phyloP scores from a whole-genome alignment of 2,888 invertebrate species.

The Sesia bembeciformis region DNA sequence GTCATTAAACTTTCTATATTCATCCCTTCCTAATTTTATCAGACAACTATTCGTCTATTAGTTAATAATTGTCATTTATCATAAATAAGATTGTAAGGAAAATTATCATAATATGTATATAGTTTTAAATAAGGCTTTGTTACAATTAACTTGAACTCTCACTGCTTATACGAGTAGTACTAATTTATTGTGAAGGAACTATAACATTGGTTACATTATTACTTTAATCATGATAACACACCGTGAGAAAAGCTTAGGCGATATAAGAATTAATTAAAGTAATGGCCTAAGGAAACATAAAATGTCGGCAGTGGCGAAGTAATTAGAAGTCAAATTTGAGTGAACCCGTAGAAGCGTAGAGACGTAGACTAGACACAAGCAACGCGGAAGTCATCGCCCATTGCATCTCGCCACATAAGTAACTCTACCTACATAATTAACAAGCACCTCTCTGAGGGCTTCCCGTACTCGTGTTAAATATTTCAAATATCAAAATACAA shows the following conservation, averaged over 20 bases:
- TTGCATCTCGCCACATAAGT: background rate
- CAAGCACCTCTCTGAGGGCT: background rate
- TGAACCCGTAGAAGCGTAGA: slow-evolving; percentile 12
- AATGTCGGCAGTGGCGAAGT: slow-evolving; percentile 48
- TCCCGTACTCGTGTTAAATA: too few species aligned
- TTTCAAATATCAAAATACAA: too few species aligned
- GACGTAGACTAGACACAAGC: too few species aligned
- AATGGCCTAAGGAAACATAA: slow-evolving; percentile 66
- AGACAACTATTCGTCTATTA: too few species aligned
- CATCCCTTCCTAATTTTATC: too few species aligned
- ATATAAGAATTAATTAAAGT: slow-evolving; percentile 62
- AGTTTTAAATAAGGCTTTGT: too few species aligned
- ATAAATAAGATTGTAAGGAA: too few species aligned
- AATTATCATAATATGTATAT: too few species aligned
- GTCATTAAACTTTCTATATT: too few species aligned
- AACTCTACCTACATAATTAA: background rate
- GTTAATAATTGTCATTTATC: too few species aligned
- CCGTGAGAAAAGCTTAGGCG: slow-evolving; percentile 58
- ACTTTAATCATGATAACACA: slow-evolving; percentile 38
- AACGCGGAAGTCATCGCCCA: slow-evolving; percentile 5
- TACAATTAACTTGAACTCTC: too few species aligned
- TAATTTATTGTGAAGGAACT: background rate
- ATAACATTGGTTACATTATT: slow-evolving; percentile 5
- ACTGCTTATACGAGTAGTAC: background rate
- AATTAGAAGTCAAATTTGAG: slow-evolving; percentile 61